A percentile compares a stretch with the other conserved stretches of the same genome.
Evolutionary conservation across 2,797 vertebrate genomes (phyloP).

Genomic region (Gymnocypris eckloni): DNA sequence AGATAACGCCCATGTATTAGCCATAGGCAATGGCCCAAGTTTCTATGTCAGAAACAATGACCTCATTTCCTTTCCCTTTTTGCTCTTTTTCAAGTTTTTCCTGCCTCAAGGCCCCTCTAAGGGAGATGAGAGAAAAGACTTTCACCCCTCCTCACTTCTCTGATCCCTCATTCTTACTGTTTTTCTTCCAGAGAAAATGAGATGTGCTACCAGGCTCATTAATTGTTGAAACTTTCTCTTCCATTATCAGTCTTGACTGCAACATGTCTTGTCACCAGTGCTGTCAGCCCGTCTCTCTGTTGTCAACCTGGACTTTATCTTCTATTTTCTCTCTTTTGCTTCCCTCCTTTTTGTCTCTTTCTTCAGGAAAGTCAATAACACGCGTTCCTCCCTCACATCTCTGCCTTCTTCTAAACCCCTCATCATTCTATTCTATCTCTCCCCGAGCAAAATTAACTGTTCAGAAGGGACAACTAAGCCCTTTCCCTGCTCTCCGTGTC

Average conservation of each 20-base stretch:
- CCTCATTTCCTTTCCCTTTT: constrained; percentile 51
- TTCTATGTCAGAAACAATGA: constrained; percentile 60
- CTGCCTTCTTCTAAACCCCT: constrained; percentile 27
- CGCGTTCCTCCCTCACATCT: constrained; percentile 26
- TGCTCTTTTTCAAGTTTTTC: constrained; percentile 49
- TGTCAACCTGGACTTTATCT: constrained; percentile 41
- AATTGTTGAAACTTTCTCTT: constrained; percentile 55
- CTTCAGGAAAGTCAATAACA: constrained; percentile 28
- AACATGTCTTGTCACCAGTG: constrained; percentile 19
- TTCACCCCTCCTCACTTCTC: constrained; percentile 38
- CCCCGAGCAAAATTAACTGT: constrained; percentile 28
- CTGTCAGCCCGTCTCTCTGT: constrained; percentile 34
- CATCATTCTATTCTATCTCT: constrained; percentile 3
- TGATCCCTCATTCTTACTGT: constrained; percentile 48
- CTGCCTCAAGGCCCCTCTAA: constrained; percentile 56
- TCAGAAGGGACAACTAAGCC: constrained; percentile 22
- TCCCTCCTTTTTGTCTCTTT: constrained; percentile 29
- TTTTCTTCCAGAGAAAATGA: constrained; percentile 51
- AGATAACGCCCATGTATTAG: constrained; percentile 37
- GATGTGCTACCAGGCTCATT: constrained; percentile 50
- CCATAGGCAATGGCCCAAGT: constrained; percentile 51
- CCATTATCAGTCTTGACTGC: constrained; percentile 45
- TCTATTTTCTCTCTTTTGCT: constrained; percentile 34
- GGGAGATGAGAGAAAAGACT: constrained; percentile 55
- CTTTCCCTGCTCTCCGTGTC: not conserved